A percentile compares a stretch with the other conserved stretches of the same genome.
These are phyloP conservation scores for Triplophysa dalaica DNA, from an alignment of 2,113 vertebrate genomes.

Conservation along the genomic window DNA sequence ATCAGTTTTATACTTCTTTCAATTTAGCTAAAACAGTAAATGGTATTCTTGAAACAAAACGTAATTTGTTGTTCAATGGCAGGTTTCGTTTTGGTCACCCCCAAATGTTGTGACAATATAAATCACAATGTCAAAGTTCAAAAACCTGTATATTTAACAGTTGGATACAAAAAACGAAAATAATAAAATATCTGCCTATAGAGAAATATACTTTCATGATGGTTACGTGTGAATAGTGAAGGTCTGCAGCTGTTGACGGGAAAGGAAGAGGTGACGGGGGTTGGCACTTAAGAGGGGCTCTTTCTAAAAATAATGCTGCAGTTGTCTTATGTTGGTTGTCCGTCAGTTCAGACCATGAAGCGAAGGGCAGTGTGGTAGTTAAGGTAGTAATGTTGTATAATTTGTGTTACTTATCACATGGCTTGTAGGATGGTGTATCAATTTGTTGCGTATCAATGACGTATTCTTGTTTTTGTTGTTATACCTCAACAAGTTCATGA, in stretches of 20 bases:
- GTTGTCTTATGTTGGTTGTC: slow-evolving; percentile 44
- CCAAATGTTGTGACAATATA: no score
- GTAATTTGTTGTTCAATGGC: no score
- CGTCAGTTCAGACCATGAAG: slow-evolving; percentile 16
- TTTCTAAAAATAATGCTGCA: slow-evolving; percentile 53
- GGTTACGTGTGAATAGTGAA: not conserved
- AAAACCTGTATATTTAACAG: no score
- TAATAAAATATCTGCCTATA: not conserved
- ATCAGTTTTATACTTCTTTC: no score
- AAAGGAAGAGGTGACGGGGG: slow-evolving; percentile 1
- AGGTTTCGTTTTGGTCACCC: no score
- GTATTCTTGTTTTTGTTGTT: not conserved
- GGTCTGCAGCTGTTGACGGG: slow-evolving; percentile 23
- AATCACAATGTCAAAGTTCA: no score
- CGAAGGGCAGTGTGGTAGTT: not conserved
- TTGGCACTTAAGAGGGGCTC: slow-evolving; percentile 13
- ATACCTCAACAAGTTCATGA: not conserved
- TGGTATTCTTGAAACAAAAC: no score
- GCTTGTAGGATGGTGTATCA: not conserved
- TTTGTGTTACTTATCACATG: no score
- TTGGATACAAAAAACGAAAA: no score
- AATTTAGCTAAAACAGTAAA: no score
- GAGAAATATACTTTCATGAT: not conserved
- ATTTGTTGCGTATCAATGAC: not conserved
- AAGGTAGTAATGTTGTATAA: not conserved